phyloP scores from a whole-genome alignment of 2,888 invertebrate genomes.

The Trisateles emortualis region DNA sequence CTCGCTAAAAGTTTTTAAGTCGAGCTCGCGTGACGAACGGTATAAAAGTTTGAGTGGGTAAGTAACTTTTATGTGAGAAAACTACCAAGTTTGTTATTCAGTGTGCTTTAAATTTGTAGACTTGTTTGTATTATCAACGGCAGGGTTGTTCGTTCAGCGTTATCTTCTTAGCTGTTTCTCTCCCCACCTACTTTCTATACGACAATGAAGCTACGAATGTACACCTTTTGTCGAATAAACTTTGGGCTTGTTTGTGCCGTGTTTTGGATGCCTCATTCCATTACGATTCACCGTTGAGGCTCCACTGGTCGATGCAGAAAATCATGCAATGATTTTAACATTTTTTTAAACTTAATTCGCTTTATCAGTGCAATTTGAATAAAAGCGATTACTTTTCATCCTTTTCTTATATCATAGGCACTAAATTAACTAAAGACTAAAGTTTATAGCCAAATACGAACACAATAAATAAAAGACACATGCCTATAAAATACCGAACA shows the following conservation, averaged over 20 bases:
- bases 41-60: slow-evolving; percentile 53
- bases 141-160: slow-evolving; percentile 14
- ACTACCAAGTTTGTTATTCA: slow-evolving; percentile 53
- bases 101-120: slow-evolving; percentile 49
- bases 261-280: background rate
- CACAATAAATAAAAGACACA: too few species aligned
- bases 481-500: background rate
- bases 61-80: slow-evolving; percentile 51
- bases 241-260: background rate
- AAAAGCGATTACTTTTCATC: too few species aligned
- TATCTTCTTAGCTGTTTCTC: slow-evolving; percentile 6
- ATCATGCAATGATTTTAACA: too few species aligned
- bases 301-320: too few species aligned
- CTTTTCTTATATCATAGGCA: too few species aligned
- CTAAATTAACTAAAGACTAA: too few species aligned
- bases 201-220: background rate
- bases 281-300: too few species aligned
- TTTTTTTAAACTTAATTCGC: too few species aligned
- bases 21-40: slow-evolving; percentile 60
- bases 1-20: slow-evolving; percentile 61
- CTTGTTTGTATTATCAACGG: slow-evolving; percentile 48
- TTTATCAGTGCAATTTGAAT: too few species aligned
- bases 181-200: background rate
- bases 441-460: too few species aligned
- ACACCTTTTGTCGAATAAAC: background rate